phyloP scores from a whole-genome alignment of 2,888 invertebrate species.

The Hydropsyche betteni region DNA sequence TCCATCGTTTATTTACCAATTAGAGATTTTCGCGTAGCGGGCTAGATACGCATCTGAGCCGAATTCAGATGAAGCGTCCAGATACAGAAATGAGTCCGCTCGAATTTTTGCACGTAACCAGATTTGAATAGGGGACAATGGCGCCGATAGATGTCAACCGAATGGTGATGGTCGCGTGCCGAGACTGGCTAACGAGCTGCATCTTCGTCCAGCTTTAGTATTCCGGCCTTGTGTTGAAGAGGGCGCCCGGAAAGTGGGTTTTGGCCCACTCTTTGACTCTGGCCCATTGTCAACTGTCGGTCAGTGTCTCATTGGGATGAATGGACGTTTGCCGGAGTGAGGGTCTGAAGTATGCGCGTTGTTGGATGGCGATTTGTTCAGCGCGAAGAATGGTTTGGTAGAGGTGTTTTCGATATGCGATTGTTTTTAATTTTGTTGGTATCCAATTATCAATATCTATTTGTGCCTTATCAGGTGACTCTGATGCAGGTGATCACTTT shows the following conservation, averaged over 20 bases:
- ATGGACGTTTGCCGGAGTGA: neutral
- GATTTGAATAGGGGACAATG: constrained; percentile 30
- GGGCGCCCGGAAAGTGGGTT: constrained; percentile 22
- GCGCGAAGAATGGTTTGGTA: no score
- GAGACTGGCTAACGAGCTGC: constrained; percentile 17
- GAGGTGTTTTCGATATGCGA: no score
- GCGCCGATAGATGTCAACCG: constrained; percentile 18
- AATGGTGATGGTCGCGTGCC: constrained; percentile 16
- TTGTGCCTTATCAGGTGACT: no score
- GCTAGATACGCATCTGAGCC: no score
- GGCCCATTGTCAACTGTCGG: constrained; percentile 21
- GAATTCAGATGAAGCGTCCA: no score
- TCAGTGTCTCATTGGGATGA: constrained; percentile 32
- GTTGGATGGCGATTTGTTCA: neutral
- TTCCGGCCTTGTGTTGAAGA: constrained; percentile 14
- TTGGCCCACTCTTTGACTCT: constrained; percentile 10
- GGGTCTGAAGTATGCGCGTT: neutral
- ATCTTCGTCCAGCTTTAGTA: constrained; percentile 8
- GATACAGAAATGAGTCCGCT: constrained; percentile 4
- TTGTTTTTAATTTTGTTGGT: no score
- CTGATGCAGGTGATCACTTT: no score
- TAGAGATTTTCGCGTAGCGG: no score
- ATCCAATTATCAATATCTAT: no score
- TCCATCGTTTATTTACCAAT: no score
- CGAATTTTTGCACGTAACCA: constrained; percentile 32